Conservation (phyloP, 2,113 vertebrate species). For the Erpornis zantholeuca region DNA sequence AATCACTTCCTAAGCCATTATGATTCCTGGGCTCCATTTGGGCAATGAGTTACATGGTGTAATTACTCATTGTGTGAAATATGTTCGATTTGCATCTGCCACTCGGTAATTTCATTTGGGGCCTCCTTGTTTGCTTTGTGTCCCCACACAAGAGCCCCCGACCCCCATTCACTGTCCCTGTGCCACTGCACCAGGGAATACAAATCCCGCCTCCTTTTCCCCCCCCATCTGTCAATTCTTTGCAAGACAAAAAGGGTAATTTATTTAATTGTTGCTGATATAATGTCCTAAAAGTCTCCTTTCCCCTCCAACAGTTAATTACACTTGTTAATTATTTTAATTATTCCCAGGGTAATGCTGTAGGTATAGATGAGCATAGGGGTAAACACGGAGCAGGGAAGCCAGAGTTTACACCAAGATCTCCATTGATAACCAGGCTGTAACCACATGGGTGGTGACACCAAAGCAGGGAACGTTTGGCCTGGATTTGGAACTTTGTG, state of each 20-base stretch:
- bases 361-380: neutral
- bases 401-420: neutral
- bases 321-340: slow-evolving; percentile 37
- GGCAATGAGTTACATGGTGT: neutral
- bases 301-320: slow-evolving; percentile 27
- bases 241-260: slow-evolving; percentile 29
- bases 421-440: rapidly evolving
- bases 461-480: neutral
- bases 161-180: neutral
- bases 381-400: neutral
- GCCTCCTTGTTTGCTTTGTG: slow-evolving; percentile 41
- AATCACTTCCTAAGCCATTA: neutral
- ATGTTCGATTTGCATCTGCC: neutral
- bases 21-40: neutral
- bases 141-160: neutral
- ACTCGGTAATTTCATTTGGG: neutral
- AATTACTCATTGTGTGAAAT: neutral
- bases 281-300: neutral
- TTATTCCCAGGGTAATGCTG: neutral
- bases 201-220: neutral
- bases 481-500: neutral
- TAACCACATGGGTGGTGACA: neutral
- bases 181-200: neutral
- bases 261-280: slow-evolving; percentile 33
- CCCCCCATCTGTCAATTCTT: neutral